Evolutionary conservation across 2,888 invertebrate genomes (phyloP), one percentile per base, ranked within the genome.

Genomic region (Bellardia bayeri): DNA sequence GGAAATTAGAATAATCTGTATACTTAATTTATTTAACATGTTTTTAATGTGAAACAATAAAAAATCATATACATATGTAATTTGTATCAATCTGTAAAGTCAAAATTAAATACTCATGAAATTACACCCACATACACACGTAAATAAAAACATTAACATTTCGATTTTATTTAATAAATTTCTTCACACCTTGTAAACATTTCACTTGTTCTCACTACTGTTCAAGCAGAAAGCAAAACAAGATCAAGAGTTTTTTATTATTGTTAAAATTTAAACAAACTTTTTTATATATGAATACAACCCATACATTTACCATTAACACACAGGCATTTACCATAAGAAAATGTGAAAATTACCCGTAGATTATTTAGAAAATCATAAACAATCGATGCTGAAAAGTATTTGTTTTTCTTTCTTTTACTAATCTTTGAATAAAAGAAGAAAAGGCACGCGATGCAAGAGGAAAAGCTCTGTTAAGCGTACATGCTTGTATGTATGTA

Each of bases 121-220:
- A 54, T 2, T 58, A 58, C 23, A 11, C 4, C 30, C 40, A 40
- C 64, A 3, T 5, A 33, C 33, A 33, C 13, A 13, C 3, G 33
- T 4, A 51, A 66, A 56, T 30, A 40, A n/a, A 54, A 54, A 42
- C 40, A 66, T 82, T 72, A 40, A 54, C 30, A 64, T 58, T 66
- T 75, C 66, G 69, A 74, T 88, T 79, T 68, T 76, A 82, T 85
- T 89, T 89, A 89, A 87, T 89, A 90, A 88, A 90, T 90, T 90
- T 90, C 89, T 92, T 91, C 91, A 90, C 91, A 91, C 90, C 90
- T 91, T 91, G 92, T 91, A 91, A 91, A 91, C 90, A 91, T 92
- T 92, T 91, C 91, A 91, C 89, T 90, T 90, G 90, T 72, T 83
- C 51, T 58, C 63, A 40, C 71, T 78, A 66, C 69, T 75, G 56